Percentiles rank a stretch among this genome's conserved stretches.
phyloP scores from a whole-genome alignment of 2,888 invertebrate genomes.

The Oligia latruncula region DNA sequence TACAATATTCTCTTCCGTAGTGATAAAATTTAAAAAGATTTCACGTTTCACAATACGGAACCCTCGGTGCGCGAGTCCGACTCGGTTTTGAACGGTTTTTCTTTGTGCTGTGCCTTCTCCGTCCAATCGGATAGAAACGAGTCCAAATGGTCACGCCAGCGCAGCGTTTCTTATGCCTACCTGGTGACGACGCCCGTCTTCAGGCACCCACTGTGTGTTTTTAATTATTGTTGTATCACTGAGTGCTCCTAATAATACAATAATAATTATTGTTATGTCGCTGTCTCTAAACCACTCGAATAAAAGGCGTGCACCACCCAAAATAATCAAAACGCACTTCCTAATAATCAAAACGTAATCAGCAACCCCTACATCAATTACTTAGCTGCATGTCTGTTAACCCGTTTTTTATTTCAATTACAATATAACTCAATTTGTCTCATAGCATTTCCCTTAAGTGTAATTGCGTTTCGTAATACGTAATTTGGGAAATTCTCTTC shows the following conservation, averaged over 20 bases:
- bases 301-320: too few relatives aligned
- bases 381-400: constrained; percentile 47
- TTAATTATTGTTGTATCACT: background rate
- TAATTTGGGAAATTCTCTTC: constrained; percentile 86
- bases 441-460: constrained; percentile 81
- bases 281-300: background rate
- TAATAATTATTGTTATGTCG: background rate
- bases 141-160: background rate
- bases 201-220: background rate
- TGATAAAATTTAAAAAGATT: too few relatives aligned
- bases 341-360: constrained; percentile 19
- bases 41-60: too few relatives aligned
- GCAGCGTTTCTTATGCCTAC: background rate
- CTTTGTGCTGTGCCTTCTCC: background rate
- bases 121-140: background rate
- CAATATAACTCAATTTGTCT: constrained; percentile 78
- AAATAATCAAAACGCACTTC: constrained; percentile 9
- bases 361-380: constrained; percentile 32
- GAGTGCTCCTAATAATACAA: background rate
- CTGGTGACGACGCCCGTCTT: background rate
- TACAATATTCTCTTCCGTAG: too few relatives aligned
- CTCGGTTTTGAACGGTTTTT: background rate
- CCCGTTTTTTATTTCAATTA: constrained; percentile 72
- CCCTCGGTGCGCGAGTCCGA: too few relatives aligned
- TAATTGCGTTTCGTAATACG: constrained; percentile 86